Conservation (phyloP, 1,140 invertebrate genomes). For the Meloidogyne exigua region DNA sequence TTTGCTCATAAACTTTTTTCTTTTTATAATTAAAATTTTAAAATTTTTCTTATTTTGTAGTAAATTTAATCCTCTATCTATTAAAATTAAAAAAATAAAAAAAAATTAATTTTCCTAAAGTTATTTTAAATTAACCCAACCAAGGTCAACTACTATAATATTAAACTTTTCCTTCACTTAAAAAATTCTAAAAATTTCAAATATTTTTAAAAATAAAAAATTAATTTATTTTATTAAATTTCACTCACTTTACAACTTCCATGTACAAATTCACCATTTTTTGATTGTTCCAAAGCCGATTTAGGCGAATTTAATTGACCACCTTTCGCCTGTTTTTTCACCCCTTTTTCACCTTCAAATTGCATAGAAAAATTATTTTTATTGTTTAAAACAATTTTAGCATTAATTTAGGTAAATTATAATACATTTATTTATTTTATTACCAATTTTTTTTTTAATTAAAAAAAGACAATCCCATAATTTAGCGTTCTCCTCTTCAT, state of each 20-base stretch:
- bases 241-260: not conserved
- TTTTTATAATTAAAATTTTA: too few species aligned
- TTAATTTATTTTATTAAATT: too few species aligned
- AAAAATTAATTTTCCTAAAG: too few species aligned
- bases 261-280: not conserved
- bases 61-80: too few species aligned
- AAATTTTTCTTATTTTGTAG: too few species aligned
- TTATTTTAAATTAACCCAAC: too few species aligned
- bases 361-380: not conserved
- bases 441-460: not conserved
- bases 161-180: not conserved
- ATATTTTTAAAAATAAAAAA: not conserved
- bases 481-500: not conserved
- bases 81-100: not conserved
- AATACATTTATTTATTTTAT: not conserved
- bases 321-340: not conserved
- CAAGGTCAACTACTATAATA: not conserved
- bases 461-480: constrained; percentile 1
- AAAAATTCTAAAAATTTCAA: not conserved
- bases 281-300: not conserved
- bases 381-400: not conserved
- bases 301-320: not conserved
- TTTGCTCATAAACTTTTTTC: too few species aligned
- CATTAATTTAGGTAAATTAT: too few species aligned
- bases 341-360: not conserved